Evolutionary conservation across 1,140 invertebrate species (phyloP), one percentile per base, ranked within the genome.

Genomic region (Nephila pilipes): DNA sequence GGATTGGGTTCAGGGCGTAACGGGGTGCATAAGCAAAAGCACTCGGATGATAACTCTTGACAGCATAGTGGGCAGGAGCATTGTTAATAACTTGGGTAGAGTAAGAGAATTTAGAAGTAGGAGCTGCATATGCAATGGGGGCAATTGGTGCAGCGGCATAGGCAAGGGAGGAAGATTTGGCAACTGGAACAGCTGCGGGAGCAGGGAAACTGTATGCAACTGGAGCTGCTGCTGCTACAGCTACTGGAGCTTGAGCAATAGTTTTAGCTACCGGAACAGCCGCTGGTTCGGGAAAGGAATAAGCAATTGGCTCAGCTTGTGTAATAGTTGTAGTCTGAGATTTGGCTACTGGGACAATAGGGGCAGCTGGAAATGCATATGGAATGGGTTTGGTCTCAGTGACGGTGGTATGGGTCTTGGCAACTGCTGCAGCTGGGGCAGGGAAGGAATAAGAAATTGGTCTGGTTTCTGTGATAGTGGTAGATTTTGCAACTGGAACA

Each of bases 381-480:
- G 75, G 10, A 25, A 65, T 79, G 3, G 90, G 83, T 46, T 54
- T 36, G n/a, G 93, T n/a, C 54, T 81, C 57, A 2, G 85, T 60
- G n/a, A 75, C 60, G 0, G 79, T 80, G 20, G 87, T 81, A 38
- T 25, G 29, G 22, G 85, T 32, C 32, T 89, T 87, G 22, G 75
- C 81, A 55, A 85, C 87, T 83, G 85, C 75, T 0, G 85, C 79
- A 36, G 54, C 92, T 20, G 79, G 87, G 14, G 80, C 93, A 3
- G 93, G 93, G 54, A 87, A 88, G 14, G 87, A 83, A 46, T 93
- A 93, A 8, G 92, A 32, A 10, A 75, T 36, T 14, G 81, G 81
- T 12, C 36, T 57, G n/a, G 94, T 87, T 60, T 94, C 94, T 22
- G 89, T 69, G 93, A 94, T 88, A 6, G 81, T 57, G 8, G 22